phyloP scores from a whole-genome alignment of 2,113 vertebrate genomes.

The Hassar affinis region DNA sequence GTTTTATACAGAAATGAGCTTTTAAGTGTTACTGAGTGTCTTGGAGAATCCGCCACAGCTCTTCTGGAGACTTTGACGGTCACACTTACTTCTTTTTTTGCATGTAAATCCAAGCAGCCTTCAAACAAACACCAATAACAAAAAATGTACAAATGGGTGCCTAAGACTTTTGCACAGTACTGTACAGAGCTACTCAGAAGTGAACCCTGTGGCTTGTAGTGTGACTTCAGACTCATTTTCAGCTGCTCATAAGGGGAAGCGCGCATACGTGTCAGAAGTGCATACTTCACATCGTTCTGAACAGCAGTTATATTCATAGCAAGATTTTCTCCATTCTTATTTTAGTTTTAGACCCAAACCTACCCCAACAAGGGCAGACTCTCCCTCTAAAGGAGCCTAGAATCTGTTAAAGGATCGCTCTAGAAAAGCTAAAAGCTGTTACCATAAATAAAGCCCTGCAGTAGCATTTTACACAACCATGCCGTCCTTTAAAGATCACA shows the following conservation, averaged over 20 bases:
- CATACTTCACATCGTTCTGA: background rate
- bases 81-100: no score
- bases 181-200: no score
- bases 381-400: background rate
- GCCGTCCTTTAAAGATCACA: background rate
- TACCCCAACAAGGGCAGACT: background rate
- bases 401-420: background rate
- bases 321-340: background rate
- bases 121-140: no score
- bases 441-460: background rate
- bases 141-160: no score
- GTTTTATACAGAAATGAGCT: no score
- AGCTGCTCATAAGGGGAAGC: background rate
- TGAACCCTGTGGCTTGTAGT: no score
- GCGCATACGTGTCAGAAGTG: no score
- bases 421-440: background rate
- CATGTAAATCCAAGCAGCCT: no score
- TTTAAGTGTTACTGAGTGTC: no score
- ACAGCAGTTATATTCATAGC: background rate
- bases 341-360: background rate
- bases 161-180: no score
- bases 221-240: background rate
- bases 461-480: background rate
- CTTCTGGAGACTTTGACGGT: no score
- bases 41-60: no score